Base-by-base conservation (phyloP, 2,113 vertebrate genomes). In the Psittacara wagleri region DNA sequence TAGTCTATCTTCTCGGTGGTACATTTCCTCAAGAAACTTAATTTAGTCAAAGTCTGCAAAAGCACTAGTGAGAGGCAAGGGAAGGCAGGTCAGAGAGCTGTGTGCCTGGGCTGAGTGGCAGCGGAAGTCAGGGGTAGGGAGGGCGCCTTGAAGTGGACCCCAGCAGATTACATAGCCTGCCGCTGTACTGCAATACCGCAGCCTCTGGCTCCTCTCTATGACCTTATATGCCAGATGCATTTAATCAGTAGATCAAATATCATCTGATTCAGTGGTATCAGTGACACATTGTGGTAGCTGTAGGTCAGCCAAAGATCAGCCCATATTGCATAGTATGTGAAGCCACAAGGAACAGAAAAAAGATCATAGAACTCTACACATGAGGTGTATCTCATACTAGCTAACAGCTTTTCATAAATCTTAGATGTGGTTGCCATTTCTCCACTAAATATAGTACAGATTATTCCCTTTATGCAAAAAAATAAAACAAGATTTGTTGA, bases 101-200 rank as follows among this genome's bases (percentile, higher is more conserved):
- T 25, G 35, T 74, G 33, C 52, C 44, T 16, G 15, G 37, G 5
- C 28, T 48, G 29, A 17, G 11, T 41, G 39, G n/a, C 29, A 52
- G 51, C 8, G 19, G 44, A 17, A 52, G 14, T 14, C 31, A 52
- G 39, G 17, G 17, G 8, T 14, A 52, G 20, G 11, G 16, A 31
- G 11, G 10, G 4, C 1, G 0, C 24, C 23, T 43, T 52, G 22
- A 11, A 28, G n/a, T 0, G 2, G 16, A 33, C 10, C 11, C 29
- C 31, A 43, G 29, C 11, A 27, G 18, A 19, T 54, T n/a, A 33
- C 25, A 28, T 2, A 66, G 12, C 33, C 41, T 0, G 0, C 37
- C 29, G 13, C 63, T 54, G 20, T 13, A 28, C 54, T 68, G n/a
- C n/a, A 25, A 7, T 17, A 18, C 24, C 18, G 17, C 27, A 41